Conservation (phyloP, 35 echinoderm and acorn worm genomes). For the Apostichopus californicus region DNA sequence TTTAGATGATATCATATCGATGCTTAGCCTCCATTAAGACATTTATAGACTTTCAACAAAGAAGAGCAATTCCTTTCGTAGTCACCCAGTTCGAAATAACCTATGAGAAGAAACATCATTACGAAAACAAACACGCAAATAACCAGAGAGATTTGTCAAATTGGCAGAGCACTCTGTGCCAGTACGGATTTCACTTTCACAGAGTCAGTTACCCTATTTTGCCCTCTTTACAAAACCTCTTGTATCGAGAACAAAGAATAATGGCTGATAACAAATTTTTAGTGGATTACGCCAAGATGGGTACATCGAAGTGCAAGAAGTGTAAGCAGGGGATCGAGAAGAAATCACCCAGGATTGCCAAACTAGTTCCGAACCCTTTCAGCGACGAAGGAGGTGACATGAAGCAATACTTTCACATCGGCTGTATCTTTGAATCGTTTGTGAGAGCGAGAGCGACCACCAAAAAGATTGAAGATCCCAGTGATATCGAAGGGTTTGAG, state of each 20-base stretch:
- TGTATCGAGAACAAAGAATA: neutral
- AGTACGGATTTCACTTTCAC: neutral
- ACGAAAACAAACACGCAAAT: neutral
- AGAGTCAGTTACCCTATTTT: neutral
- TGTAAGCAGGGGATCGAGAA: conserved; percentile 97
- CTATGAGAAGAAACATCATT: neutral
- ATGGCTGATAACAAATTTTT: conserved; percentile 88
- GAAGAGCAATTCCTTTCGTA: neutral
- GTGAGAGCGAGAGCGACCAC: conserved; percentile 81
- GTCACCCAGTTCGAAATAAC: neutral
- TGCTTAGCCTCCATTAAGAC: neutral
- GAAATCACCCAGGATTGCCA: conserved; percentile 90
- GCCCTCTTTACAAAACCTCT: neutral
- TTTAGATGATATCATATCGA: neutral
- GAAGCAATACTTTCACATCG: conserved; percentile 95
- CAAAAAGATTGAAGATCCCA: conserved; percentile 94
- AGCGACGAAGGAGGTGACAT: conserved; percentile 89
- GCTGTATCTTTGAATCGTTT: conserved; percentile 94
- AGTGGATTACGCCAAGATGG: conserved; percentile 90
- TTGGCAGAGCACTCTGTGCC: neutral
- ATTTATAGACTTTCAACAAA: neutral
- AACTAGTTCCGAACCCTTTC: conserved; percentile 88
- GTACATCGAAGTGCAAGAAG: conserved; percentile 98
- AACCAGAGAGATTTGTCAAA: neutral
- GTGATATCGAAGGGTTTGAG: conserved; percentile 86